These are phyloP conservation scores for Salvator merianae DNA, from an alignment of 2,113 vertebrate genomes.

Conservation along the genomic window DNA sequence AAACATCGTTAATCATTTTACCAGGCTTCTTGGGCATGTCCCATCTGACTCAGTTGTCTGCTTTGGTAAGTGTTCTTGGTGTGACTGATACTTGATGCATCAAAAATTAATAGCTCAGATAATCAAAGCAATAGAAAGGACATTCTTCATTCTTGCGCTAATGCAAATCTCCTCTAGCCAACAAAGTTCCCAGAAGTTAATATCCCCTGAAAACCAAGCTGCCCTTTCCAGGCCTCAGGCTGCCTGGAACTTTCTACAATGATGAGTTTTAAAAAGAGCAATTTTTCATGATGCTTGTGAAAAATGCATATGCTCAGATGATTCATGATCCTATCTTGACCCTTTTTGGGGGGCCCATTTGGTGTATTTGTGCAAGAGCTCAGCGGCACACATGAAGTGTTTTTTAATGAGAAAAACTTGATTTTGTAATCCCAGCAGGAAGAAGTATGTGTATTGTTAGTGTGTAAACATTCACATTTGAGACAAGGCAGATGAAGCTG, in stretches of 20 bases:
- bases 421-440: neutral
- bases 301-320: neutral
- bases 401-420: neutral
- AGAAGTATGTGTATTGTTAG: neutral
- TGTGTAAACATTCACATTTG: neutral
- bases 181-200: neutral
- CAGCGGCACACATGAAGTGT: neutral
- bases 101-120: neutral
- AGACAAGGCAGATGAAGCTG: neutral
- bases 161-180: neutral
- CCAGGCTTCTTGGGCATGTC: neutral
- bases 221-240: no score
- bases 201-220: neutral
- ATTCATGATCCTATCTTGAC: neutral
- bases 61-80: neutral
- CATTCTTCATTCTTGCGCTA: neutral
- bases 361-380: neutral
- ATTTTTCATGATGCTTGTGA: neutral
- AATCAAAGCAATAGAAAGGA: neutral
- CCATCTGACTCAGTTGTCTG: neutral
- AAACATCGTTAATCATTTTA: constrained; percentile 1
- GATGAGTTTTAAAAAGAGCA: neutral
- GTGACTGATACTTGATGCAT: neutral
- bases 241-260: neutral
- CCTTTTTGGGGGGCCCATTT: neutral